Base-by-base conservation (phyloP, 2,797 vertebrate species). In the Lophius americanus region DNA sequence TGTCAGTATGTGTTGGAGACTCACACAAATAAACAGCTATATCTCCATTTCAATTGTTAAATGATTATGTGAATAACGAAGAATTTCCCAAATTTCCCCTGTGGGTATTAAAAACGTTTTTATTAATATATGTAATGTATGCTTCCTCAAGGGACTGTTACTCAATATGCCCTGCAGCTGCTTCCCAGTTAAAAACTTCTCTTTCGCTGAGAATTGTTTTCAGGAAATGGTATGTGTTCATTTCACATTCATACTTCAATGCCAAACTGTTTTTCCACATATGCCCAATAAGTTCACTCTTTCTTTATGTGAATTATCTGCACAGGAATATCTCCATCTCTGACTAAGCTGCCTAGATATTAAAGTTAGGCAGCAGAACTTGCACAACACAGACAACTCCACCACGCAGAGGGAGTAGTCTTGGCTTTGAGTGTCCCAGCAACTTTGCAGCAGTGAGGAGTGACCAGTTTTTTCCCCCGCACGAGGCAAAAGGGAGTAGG, bases 361-460 rank as follows among this genome's bases (percentile, higher is more conserved):
- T 14, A 7, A 4, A 47, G 6, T 11, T 55, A n/a, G 6, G 13
- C 23, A 9, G 11, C 8, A 6, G 5, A 42, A 32, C 5, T 14
- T 54, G 70, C 63, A 63, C 70, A 42, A 47, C 23, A 9, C 33
- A 50, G 57, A 44, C 56, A 70, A 55, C 68, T 51, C 64, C 68
- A 70, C 76, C 79, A 81, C 70, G 60, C 79, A 61, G 75, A 68
- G 68, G 60, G 58, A 53, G 46, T 58, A 54, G 39, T 51, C 56
- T 67, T 37, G 50, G 57, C 75, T 62, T 10, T 43, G 36, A 71
- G 42, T 50, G 70, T 64, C 70, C 62, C 56, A 52, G 64, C 53
- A 74, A 77, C 52, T 51, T 71, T 7, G 5, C 23, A 75, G 70
- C 53, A 48, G 60, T 44, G 68, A 64, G 64, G 69, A 81, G 71